A percentile compares a stretch with the other conserved stretches of the same genome.
Evolutionary conservation across 1,140 invertebrate genomes (phyloP).

Genomic region (Megalopta genalis): DNA sequence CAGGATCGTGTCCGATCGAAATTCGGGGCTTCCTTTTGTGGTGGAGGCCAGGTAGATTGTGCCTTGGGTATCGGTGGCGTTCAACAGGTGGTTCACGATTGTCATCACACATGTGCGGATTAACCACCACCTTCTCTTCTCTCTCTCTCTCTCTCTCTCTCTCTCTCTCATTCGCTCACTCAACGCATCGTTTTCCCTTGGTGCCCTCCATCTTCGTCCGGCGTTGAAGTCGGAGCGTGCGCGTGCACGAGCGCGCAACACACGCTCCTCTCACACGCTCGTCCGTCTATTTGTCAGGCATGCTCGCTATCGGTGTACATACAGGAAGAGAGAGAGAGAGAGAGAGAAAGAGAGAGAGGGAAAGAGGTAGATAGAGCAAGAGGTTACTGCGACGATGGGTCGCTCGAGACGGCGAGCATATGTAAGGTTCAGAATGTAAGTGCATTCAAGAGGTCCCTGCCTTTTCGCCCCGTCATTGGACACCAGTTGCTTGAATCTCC

Average conservation of each 20-base stretch:
- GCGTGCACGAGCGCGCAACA: no score
- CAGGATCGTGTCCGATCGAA: slow-evolving; percentile 40
- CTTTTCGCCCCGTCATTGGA: slow-evolving; percentile 59
- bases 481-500: slow-evolving; percentile 61
- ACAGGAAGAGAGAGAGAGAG: not conserved
- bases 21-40: slow-evolving; percentile 58
- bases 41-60: slow-evolving; percentile 43
- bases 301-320: slow-evolving; percentile 34
- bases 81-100: slow-evolving; percentile 69
- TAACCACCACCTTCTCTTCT: slow-evolving; percentile 49
- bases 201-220: not conserved
- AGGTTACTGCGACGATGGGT: slow-evolving; percentile 32
- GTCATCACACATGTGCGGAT: slow-evolving; percentile 68
- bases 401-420: slow-evolving; percentile 52
- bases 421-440: slow-evolving; percentile 64
- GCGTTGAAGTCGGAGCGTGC: not conserved
- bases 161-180: not conserved
- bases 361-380: slow-evolving; percentile 4
- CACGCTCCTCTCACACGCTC: not conserved
- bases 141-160: slow-evolving; percentile 22
- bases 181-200: not conserved
- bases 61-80: slow-evolving; percentile 55
- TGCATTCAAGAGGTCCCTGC: slow-evolving; percentile 61
- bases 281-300: slow-evolving; percentile 41
- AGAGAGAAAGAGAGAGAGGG: slow-evolving; percentile 1